phyloP scores from a whole-genome alignment of 2,797 vertebrate species.

The Sebastes trivittatus region DNA sequence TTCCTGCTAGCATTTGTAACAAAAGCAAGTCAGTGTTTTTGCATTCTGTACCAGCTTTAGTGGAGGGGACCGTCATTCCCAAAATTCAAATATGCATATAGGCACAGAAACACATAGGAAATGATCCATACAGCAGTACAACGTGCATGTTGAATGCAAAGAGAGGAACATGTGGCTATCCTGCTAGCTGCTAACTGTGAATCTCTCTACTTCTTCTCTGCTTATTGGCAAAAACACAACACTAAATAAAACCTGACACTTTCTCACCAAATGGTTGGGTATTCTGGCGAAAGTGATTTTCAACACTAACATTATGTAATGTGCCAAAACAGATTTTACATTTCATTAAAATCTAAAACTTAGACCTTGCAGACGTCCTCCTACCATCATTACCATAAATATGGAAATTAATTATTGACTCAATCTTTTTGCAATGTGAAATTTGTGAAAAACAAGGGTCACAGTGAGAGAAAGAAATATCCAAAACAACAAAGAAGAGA shows the following conservation, averaged over 20 bases:
- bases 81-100: constrained; percentile 10
- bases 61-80: neutral
- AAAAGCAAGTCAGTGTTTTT: neutral
- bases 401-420: neutral
- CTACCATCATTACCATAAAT: neutral
- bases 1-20: neutral
- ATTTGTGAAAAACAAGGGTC: neutral
- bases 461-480: neutral
- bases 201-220: neutral
- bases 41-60: constrained; percentile 1
- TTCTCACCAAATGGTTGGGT: neutral
- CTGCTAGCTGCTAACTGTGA: constrained; percentile 2
- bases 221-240: constrained; percentile 1
- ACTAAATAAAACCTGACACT: neutral
- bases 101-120: constrained; percentile 24
- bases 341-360: neutral
- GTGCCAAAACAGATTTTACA: neutral
- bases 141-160: constrained; percentile 19
- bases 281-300: neutral
- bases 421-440: too few relatives aligned
- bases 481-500: neutral
- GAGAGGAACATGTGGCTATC: constrained; percentile 11
- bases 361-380: neutral
- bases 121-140: constrained; percentile 19
- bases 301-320: neutral